phyloP scores from a whole-genome alignment of 2,113 vertebrate genomes.

The Mesoclemmys tuberculata region DNA sequence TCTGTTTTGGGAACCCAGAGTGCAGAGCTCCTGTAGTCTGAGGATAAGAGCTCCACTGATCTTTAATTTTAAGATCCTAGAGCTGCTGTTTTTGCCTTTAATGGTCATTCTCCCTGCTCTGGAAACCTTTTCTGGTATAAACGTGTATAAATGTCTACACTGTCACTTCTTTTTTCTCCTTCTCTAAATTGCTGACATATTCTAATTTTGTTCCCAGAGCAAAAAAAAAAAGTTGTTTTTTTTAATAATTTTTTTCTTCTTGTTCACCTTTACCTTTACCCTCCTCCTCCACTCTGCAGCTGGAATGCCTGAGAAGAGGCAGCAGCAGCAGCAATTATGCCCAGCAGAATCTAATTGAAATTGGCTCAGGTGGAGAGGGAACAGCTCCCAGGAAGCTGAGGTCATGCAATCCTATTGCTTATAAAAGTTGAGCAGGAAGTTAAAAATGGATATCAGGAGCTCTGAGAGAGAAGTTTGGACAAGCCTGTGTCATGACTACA shows the following conservation, averaged over 20 bases:
- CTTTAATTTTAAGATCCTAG: background rate
- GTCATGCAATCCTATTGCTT: background rate
- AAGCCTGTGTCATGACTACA: background rate
- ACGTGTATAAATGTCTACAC: background rate
- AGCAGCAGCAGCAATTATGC: background rate
- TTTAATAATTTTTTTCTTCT: background rate
- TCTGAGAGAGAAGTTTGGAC: background rate
- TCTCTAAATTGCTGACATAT: background rate
- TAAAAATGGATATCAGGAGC: background rate
- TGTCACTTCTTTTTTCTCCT: background rate
- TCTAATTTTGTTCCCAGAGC: background rate
- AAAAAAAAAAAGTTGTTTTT: background rate
- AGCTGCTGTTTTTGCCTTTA: background rate
- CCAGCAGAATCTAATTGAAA: background rate
- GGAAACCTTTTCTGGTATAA: background rate
- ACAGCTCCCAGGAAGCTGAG: background rate
- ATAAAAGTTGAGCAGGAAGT: background rate
- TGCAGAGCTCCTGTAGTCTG: background rate
- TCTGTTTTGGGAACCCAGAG: background rate
- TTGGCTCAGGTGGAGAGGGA: background rate
- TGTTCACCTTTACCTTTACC: too few relatives aligned
- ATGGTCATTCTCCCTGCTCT: background rate
- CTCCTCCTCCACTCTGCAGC: background rate
- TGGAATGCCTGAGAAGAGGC: background rate
- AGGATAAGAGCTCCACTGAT: background rate